Conservation (phyloP, 2,113 vertebrate species). For the Natator depressus region DNA sequence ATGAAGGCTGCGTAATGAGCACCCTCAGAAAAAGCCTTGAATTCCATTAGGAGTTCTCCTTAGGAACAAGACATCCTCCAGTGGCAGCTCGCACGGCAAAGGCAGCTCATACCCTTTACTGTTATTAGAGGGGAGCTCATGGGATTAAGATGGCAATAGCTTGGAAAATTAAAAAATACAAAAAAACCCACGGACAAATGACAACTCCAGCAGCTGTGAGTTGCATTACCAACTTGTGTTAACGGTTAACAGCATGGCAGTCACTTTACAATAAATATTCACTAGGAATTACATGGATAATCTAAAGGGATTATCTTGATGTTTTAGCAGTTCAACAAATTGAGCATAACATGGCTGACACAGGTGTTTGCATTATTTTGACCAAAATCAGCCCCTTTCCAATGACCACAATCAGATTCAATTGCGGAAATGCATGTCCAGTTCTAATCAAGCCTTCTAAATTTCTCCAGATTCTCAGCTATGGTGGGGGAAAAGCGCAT, state of each 20-base stretch:
- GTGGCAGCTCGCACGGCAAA: conserved; percentile 35
- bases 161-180: conserved; percentile 57
- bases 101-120: conserved; percentile 49
- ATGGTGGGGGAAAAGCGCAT: not conserved
- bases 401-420: conserved; percentile 20
- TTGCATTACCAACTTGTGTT: conserved; percentile 50
- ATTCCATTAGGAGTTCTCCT: conserved; percentile 69
- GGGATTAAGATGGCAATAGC: conserved; percentile 70
- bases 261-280: conserved; percentile 73
- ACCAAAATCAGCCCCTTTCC: conserved; percentile 58
- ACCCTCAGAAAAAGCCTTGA: conserved; percentile 39
- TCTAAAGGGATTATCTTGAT: conserved; percentile 70
- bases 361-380: conserved; percentile 61
- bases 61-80: conserved; percentile 32
- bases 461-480: not conserved
- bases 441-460: not conserved
- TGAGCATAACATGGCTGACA: conserved; percentile 26
- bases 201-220: conserved; percentile 49
- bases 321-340: conserved; percentile 56
- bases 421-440: not conserved
- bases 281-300: conserved; percentile 61
- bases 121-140: conserved; percentile 60
- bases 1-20: conserved; percentile 31
- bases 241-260: conserved; percentile 61
- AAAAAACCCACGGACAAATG: conserved; percentile 38